Evolutionary conservation across 2,797 vertebrate species (phyloP).

Genomic region (Luscinia luscinia): DNA sequence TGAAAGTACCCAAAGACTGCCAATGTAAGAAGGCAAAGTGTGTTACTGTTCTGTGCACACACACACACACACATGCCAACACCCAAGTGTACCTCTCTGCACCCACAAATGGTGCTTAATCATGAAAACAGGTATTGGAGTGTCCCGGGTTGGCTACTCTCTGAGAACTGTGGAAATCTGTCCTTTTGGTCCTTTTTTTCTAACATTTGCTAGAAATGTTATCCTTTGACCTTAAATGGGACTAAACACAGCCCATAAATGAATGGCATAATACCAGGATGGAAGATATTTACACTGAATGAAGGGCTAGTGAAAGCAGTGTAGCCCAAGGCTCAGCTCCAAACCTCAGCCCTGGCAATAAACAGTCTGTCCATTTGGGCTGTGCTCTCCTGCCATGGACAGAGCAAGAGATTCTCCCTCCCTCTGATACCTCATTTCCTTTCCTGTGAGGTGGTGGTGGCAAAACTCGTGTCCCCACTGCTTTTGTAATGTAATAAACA

Average conservation of each 20-base stretch:
- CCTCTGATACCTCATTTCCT: neutral
- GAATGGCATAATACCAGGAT: neutral
- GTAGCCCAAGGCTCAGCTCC: neutral
- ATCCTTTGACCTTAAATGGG: neutral
- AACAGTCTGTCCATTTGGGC: neutral
- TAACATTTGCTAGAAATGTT: neutral
- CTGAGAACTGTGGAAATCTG: neutral
- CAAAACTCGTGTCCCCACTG: neutral
- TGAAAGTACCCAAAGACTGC: neutral
- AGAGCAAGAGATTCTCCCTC: neutral
- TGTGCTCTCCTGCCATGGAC: neutral
- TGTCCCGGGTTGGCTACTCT: neutral
- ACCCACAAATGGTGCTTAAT: neutral
- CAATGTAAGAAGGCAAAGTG: neutral
- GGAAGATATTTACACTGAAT: neutral
- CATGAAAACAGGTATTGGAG: neutral
- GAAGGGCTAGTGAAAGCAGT: neutral
- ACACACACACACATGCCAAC: neutral
- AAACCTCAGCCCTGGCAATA: neutral
- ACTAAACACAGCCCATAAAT: neutral
- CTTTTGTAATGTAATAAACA: neutral
- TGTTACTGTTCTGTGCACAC: neutral
- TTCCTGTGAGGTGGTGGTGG: neutral
- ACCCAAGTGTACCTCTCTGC: neutral
- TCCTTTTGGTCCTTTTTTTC: neutral